Percentiles rank a stretch among this genome's conserved stretches.
Conservation (phyloP, 2,888 invertebrate genomes). For the Diabrotica balteata region DNA sequence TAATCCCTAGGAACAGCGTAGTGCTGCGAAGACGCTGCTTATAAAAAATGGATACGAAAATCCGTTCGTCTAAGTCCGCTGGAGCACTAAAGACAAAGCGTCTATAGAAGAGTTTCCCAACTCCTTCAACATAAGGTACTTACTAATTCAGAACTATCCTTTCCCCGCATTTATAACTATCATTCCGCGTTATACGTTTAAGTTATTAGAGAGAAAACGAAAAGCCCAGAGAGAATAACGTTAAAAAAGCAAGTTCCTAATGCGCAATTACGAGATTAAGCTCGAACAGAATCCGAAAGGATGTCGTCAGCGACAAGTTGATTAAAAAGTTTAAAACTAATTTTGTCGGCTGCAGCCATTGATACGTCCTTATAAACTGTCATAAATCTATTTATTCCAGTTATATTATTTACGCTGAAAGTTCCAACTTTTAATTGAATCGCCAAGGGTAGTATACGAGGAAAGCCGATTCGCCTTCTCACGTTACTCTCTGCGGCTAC, state of each 20-base stretch:
- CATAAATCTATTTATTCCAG: constrained; percentile 56
- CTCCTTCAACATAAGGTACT: constrained; percentile 13
- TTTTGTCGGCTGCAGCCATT: constrained; percentile 56
- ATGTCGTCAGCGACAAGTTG: constrained; percentile 54
- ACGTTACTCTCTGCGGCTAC: constrained; percentile 31
- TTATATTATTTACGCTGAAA: constrained; percentile 49
- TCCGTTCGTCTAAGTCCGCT: background rate
- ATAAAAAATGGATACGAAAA: constrained; percentile 12
- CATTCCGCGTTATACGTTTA: constrained; percentile 15
- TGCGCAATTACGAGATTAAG: constrained; percentile 49
- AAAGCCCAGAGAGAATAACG: constrained; percentile 38
- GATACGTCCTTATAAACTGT: constrained; percentile 56
- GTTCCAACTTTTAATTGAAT: constrained; percentile 55
- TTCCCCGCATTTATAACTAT: constrained; percentile 12
- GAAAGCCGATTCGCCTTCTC: constrained; percentile 8
- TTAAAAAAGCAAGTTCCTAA: constrained; percentile 47
- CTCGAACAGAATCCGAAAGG: constrained; percentile 47
- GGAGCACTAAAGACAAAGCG: constrained; percentile 11
- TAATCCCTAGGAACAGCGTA: no score
- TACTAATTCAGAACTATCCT: constrained; percentile 15
- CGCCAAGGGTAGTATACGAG: constrained; percentile 23
- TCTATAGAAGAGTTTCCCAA: constrained; percentile 10
- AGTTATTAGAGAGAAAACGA: constrained; percentile 10
- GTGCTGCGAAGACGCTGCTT: background rate
- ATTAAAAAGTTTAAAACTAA: constrained; percentile 59